Base-by-base conservation (phyloP, 2,113 vertebrate species). In the Tragelaphus buxtoni region DNA sequence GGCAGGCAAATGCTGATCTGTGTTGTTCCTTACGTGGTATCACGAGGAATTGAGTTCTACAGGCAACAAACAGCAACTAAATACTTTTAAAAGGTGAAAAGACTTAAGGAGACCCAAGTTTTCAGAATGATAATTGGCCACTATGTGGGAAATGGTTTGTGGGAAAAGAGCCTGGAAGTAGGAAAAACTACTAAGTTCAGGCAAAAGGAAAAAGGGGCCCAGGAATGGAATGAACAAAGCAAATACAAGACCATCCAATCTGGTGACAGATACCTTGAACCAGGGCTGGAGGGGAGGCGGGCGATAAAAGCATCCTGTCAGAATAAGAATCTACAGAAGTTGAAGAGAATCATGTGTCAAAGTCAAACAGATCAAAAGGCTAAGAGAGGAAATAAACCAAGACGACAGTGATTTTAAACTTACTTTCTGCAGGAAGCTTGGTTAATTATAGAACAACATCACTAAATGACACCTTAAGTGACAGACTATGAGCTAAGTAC, bases 281-380 rank as follows among this genome's bases (percentile, higher is more conserved):
- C 65, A 56, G 22, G 60, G 22, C 9, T 42, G 51, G 49, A 9
- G 45, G 8, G 9, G 9, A 2, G 5, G 2, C 5, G 13, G 30
- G 24, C 42, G 80, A 96, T 96, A 88, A 96, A 97, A 97, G 97
- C 80, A 90, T 58, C 80, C 97, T 97, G 97, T 96, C 98, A 96
- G 81, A 95, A 56, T 94, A 97, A 97, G 80, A 96, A 93, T 61
- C 94, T 47, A 90, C 96, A 97, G 98, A 96, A 84, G 92, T 45
- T 90, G 55, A 79, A 84, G 61, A 97, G 95, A 69, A 88, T 94
- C 90, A 90, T 96, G 80, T 97, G 90, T 96, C 96, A 94, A 91
- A 96, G 93, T 93, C 91, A 94, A 90, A 82, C 1, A 95, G 97
- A 97, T 97, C 95, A 98, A 98, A 98, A 98, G 94, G 93, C 90